Conservation (phyloP, 2,888 invertebrate genomes). For the Cylindroiulus punctatus region DNA sequence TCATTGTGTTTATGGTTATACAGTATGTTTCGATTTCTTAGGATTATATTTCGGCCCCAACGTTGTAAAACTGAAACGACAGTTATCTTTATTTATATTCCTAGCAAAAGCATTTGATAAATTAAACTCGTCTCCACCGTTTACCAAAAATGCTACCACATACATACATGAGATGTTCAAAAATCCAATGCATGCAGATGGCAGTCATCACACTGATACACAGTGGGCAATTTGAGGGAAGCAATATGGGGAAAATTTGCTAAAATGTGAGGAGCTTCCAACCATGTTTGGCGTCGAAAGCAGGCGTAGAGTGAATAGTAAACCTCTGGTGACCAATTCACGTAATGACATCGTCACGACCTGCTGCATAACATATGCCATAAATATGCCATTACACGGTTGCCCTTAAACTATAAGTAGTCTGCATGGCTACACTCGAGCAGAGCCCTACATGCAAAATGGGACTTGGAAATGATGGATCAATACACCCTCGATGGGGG, state of each 20-base stretch:
- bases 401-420: constrained; percentile 45
- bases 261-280: background rate
- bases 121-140: too few species aligned
- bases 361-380: constrained; percentile 40
- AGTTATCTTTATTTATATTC: too few species aligned
- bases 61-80: too few species aligned
- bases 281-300: background rate
- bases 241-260: background rate
- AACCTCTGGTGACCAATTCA: constrained; percentile 37
- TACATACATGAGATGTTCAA: too few species aligned
- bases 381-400: constrained; percentile 47
- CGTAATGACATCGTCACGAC: constrained; percentile 45
- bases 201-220: too few species aligned
- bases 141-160: too few species aligned
- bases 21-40: too few species aligned
- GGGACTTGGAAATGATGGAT: constrained; percentile 21
- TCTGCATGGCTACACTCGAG: constrained; percentile 39
- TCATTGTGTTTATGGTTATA: too few species aligned
- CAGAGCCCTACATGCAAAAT: constrained; percentile 39
- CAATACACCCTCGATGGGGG: background rate
- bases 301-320: background rate
- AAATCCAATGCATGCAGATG: too few species aligned
- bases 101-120: background rate
- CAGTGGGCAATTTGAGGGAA: too few species aligned
- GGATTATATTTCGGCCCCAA: too few species aligned